Evolutionary conservation across 2,888 invertebrate species (phyloP).

Genomic region (Drosophila paramelanica): DNA sequence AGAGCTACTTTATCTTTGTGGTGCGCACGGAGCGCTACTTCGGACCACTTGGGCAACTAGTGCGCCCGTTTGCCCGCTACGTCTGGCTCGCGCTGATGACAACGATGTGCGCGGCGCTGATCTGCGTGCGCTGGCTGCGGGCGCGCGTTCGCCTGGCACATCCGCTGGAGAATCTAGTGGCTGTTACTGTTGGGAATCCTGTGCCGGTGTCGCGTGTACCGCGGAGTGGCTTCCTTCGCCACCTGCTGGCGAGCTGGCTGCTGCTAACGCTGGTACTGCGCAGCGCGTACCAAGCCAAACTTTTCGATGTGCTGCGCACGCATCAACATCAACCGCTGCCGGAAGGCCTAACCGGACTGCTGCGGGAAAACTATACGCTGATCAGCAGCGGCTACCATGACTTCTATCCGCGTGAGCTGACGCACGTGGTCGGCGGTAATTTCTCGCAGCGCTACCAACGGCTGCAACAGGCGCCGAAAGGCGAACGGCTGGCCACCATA

Average conservation of each 20-base stretch:
- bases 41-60: constrained; percentile 58
- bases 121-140: constrained; percentile 34
- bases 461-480: constrained; percentile 31
- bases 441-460: constrained; percentile 25
- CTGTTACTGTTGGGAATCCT: constrained; percentile 69
- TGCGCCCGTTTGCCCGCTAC: constrained; percentile 58
- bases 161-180: constrained; percentile 63
- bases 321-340: constrained; percentile 59
- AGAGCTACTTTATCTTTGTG: constrained; percentile 67
- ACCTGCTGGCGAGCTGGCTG: constrained; percentile 74
- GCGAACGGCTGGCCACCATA: constrained; percentile 46
- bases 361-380: constrained; percentile 60
- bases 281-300: constrained; percentile 81
- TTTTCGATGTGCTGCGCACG: constrained; percentile 75
- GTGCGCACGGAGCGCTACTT: constrained; percentile 55
- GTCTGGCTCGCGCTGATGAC: constrained; percentile 64
- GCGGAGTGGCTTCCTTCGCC: constrained; percentile 63
- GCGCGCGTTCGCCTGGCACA: constrained; percentile 18
- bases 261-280: constrained; percentile 74
- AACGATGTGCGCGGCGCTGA: constrained; percentile 22
- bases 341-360: constrained; percentile 49
- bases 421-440: constrained; percentile 35
- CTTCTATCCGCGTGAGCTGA: constrained; percentile 66
- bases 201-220: constrained; percentile 54
- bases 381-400: constrained; percentile 41